These are phyloP conservation scores for Mactra quadrangularis DNA, from an alignment of 1,140 invertebrate genomes.

Conservation along the genomic window DNA sequence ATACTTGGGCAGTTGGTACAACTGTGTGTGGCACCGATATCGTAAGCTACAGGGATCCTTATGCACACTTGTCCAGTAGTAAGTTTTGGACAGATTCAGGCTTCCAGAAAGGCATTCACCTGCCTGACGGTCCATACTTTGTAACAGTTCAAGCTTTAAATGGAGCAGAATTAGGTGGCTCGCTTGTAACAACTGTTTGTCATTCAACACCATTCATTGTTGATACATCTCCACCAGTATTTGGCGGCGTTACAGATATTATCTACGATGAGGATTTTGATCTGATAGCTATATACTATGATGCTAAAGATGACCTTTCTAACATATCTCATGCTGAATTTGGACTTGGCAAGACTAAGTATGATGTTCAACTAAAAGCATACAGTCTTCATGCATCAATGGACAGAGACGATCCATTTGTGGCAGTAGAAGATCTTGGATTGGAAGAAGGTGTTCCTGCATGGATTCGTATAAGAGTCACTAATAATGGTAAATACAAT, in stretches of 20 bases:
- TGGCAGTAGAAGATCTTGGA: conserved; percentile 69
- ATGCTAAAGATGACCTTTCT: conserved; percentile 65
- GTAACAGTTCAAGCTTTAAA: conserved; percentile 73
- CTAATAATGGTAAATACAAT: conserved; percentile 71
- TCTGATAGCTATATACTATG: conserved; percentile 70
- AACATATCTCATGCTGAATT: conserved; percentile 69
- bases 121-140: conserved; percentile 71
- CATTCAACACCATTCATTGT: conserved; percentile 71
- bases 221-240: conserved; percentile 72
- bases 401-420: conserved; percentile 61
- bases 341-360: conserved; percentile 72
- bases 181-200: conserved; percentile 75
- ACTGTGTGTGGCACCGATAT: conserved; percentile 67
- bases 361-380: conserved; percentile 72
- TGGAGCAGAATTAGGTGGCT: conserved; percentile 72
- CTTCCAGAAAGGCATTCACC: conserved; percentile 66
- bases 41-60: conserved; percentile 68
- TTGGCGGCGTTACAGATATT: conserved; percentile 65
- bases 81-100: conserved; percentile 74
- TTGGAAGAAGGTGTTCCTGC: conserved; percentile 66
- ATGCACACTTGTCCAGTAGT: conserved; percentile 63
- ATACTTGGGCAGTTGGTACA: conserved; percentile 73
- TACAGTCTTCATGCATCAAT: conserved; percentile 66
- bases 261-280: conserved; percentile 77
- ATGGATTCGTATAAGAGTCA: conserved; percentile 70